Conservation (phyloP, 2,888 invertebrate genomes). For the Germaria angustata region DNA sequence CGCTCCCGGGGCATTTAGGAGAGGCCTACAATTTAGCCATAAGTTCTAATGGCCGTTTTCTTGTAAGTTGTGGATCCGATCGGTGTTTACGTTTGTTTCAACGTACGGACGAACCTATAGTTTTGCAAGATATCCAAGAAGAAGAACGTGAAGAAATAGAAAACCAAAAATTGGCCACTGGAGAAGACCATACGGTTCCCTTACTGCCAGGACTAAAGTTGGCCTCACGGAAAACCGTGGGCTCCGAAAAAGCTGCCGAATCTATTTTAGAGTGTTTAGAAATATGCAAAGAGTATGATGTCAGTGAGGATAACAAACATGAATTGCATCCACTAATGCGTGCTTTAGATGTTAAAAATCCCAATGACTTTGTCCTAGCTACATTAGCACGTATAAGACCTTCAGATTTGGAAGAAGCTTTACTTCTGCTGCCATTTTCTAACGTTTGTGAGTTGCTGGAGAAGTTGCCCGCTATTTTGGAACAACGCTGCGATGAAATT, state of each 20-base stretch:
- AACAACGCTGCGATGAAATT: conserved; percentile 84
- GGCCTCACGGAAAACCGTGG: conserved; percentile 88
- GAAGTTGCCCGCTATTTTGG: conserved; percentile 85
- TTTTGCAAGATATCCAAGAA: conserved; percentile 95
- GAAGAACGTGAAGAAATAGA: conserved; percentile 89
- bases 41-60: conserved; percentile 89
- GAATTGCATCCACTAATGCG: conserved; percentile 89
- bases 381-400: conserved; percentile 89
- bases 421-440: conserved; percentile 91
- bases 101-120: conserved; percentile 92
- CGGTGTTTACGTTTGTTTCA: conserved; percentile 91
- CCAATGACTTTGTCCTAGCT: conserved; percentile 90
- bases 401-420: conserved; percentile 94
- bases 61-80: conserved; percentile 92
- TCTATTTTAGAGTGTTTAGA: conserved; percentile 94
- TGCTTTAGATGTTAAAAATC: conserved; percentile 86
- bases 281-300: conserved; percentile 84
- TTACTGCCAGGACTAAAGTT: conserved; percentile 88
- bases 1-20: conserved; percentile 90
- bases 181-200: conserved; percentile 85
- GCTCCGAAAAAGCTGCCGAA: conserved; percentile 85
- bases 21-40: conserved; percentile 88
- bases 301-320: conserved; percentile 73
- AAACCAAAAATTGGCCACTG: conserved; percentile 85
- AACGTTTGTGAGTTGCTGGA: conserved; percentile 89